These are phyloP conservation scores for Halcyon badia DNA, from an alignment of 2,797 vertebrate species.

Conservation along the genomic window DNA sequence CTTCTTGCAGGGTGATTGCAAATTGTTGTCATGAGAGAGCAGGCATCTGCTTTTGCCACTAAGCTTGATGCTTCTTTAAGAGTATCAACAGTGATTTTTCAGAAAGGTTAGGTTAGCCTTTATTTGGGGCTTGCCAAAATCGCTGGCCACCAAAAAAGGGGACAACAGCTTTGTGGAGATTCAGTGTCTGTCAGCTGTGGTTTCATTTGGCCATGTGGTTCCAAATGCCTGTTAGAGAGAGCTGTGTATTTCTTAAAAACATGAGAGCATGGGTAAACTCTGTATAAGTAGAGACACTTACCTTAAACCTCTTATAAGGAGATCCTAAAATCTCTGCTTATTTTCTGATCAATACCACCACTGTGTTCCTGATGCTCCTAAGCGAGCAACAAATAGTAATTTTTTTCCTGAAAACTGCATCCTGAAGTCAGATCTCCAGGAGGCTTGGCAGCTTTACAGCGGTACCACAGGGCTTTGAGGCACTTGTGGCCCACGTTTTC, in stretches of 20 bases:
- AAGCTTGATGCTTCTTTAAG: not conserved
- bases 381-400: not conserved
- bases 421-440: not conserved
- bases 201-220: not conserved
- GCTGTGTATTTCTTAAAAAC: not conserved
- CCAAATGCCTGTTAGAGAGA: not conserved
- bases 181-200: not conserved
- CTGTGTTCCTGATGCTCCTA: not conserved
- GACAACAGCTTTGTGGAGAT: not conserved
- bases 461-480: not conserved
- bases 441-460: not conserved
- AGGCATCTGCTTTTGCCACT: not conserved
- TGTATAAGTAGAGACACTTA: not conserved
- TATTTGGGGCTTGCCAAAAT: not conserved
- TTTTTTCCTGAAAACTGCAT: not conserved
- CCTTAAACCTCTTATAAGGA: not conserved
- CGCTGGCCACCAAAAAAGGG: not conserved
- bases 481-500: not conserved
- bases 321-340: not conserved
- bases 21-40: not conserved
- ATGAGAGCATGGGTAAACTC: not conserved
- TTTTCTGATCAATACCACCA: not conserved
- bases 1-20: not conserved
- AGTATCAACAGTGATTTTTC: not conserved
- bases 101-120: not conserved